Conservation (phyloP, 2,888 invertebrate genomes). For the Petrophora chlorosata region DNA sequence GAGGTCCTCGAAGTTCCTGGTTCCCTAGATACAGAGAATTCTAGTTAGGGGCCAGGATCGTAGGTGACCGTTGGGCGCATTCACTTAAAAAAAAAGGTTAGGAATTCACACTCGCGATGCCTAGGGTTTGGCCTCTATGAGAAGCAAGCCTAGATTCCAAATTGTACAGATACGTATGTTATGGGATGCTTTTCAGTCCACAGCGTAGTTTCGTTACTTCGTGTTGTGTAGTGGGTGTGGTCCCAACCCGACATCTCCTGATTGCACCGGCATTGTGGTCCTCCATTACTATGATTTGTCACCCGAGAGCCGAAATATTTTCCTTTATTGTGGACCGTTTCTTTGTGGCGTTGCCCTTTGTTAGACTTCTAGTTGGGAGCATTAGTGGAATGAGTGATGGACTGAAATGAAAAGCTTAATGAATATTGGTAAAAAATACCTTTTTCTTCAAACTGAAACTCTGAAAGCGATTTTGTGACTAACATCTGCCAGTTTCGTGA, state of each 20-base stretch:
- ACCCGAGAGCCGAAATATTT: constrained; percentile 41
- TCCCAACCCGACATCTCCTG: constrained; percentile 44
- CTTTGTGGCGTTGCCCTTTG: constrained; percentile 26
- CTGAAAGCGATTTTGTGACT: too few species aligned
- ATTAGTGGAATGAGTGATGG: constrained; percentile 22
- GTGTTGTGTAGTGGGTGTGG: neutral
- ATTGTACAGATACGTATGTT: too few species aligned
- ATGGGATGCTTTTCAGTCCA: neutral
- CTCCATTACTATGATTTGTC: constrained; percentile 56
- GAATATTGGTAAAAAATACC: neutral
- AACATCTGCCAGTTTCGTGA: too few species aligned
- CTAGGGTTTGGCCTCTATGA: too few species aligned
- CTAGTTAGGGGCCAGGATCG: too few species aligned
- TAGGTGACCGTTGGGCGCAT: too few species aligned
- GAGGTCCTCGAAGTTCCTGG: too few species aligned
- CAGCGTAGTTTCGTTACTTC: neutral
- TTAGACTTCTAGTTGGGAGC: constrained; percentile 18
- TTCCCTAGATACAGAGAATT: too few species aligned
- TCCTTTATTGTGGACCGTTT: constrained; percentile 39
- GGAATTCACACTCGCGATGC: too few species aligned
- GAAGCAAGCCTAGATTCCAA: too few species aligned
- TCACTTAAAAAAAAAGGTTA: too few species aligned
- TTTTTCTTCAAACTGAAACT: too few species aligned
- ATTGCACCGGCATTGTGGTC: constrained; percentile 45
- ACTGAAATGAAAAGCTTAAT: neutral